Percentiles rank a stretch among this genome's conserved stretches.
phyloP scores from a whole-genome alignment of 2,797 vertebrate genomes.

The Rhinoraja longicauda region DNA sequence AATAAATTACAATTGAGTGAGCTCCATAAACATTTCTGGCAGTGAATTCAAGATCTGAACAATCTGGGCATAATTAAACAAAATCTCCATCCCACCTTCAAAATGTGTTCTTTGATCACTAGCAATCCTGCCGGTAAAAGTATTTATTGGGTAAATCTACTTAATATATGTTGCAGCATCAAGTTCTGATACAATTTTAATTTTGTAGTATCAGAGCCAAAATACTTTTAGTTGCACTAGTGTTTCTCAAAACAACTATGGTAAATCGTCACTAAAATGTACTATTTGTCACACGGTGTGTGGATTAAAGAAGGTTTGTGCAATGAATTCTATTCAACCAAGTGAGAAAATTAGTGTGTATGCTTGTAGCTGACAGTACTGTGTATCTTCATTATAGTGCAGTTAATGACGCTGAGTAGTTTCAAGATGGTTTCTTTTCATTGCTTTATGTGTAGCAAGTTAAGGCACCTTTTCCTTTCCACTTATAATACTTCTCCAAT shows the following conservation, averaged over 20 bases:
- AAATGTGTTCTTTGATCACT: neutral
- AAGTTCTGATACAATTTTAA: neutral
- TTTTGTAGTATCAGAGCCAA: neutral
- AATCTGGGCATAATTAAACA: neutral
- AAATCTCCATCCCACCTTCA: neutral
- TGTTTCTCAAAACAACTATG: conserved; percentile 3
- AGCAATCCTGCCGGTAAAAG: neutral
- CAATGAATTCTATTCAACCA: neutral
- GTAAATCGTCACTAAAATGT: conserved; percentile 7
- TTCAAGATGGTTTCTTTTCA: neutral
- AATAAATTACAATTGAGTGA: neutral
- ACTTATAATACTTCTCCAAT: neutral
- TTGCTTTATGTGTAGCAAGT: neutral
- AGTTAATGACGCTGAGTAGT: neutral
- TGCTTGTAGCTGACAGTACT: neutral
- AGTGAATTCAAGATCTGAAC: neutral
- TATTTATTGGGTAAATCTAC: neutral
- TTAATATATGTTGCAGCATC: neutral
- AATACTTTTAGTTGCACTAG: conserved; percentile 17
- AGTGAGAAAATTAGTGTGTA: neutral
- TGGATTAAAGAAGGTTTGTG: neutral
- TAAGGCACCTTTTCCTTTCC: neutral
- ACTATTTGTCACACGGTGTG: neutral
- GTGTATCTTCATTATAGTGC: neutral
- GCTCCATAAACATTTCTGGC: neutral